Base-by-base conservation (phyloP, 2,113 vertebrate genomes). In the Sinocyclocheilus anophthalmus region DNA sequence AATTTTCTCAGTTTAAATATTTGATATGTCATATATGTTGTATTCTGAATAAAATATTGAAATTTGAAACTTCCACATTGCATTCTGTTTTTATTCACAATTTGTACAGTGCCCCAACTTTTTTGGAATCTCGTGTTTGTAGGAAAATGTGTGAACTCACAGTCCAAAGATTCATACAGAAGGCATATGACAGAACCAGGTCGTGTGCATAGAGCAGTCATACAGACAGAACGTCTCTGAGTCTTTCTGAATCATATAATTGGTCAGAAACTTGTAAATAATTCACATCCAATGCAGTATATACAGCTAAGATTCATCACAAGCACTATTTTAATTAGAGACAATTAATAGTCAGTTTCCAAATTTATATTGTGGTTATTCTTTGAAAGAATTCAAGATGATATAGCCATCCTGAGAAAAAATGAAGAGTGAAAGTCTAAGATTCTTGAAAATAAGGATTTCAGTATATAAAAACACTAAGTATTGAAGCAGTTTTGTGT, bases 131-230 rank as follows among this genome's bases (percentile, higher is more conserved):
- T 26, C 26, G 26, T 0, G 26, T 26, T 26, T 26, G 26, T 26
- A n/a, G 69, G 69, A n/a, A n/a, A n/a, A n/a, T n/a, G n/a, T n/a
- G n/a, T n/a, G n/a, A n/a, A n/a, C n/a, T n/a, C n/a, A n/a, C n/a
- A n/a, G n/a, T n/a, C n/a, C n/a, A n/a, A n/a, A n/a, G n/a, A n/a
- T n/a, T n/a, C n/a, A n/a, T n/a, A n/a, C 69, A 42, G 37, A 39
- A 39, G 37, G 67, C 67, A 20, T 20, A 11, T 73, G 70, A 73
- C 70, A 73, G 70, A 73, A 42, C 20, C 70, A 73, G 70, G 70
- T 73, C 10, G 37, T 73, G 70, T n/a, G 18, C 70, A 42, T n/a
- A 42, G 69, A 42, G 22, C 9, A 73, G 9, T 73, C 69, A 42
- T 6, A 69, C 69, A 12, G 24, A 30, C 63, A 65, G n/a, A 63